A percentile compares a stretch with the other conserved stretches of the same genome.
Evolutionary conservation across 2,797 vertebrate genomes (phyloP).

Genomic region (Lindbergichthys nudifrons): DNA sequence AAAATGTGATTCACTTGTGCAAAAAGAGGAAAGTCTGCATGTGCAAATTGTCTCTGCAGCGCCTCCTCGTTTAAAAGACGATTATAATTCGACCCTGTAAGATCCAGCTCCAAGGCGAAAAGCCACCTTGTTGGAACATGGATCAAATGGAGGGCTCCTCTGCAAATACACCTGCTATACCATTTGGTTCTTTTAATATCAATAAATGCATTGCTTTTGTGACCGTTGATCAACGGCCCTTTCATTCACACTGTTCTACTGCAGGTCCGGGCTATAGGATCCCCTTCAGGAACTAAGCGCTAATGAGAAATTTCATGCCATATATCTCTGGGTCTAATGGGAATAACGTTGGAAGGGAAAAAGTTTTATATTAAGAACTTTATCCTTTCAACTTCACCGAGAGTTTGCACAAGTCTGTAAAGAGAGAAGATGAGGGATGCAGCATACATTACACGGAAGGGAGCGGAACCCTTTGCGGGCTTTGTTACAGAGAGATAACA

Average conservation of each 20-base stretch:
- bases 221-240: constrained; percentile 27
- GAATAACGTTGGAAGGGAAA: constrained; percentile 43
- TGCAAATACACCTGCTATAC: constrained; percentile 23
- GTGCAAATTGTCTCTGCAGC: constrained; percentile 11
- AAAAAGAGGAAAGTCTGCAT: not conserved
- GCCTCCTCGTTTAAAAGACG: constrained; percentile 27
- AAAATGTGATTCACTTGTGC: constrained; percentile 8
- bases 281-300: constrained; percentile 39
- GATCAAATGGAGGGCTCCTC: constrained; percentile 14
- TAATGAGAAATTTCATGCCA: constrained; percentile 65
- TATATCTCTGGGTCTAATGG: constrained; percentile 57
- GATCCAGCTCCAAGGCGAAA: constrained; percentile 16
- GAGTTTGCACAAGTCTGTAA: constrained; percentile 49
- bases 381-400: constrained; percentile 55
- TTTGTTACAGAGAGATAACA: constrained; percentile 42
- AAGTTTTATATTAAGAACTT: constrained; percentile 54
- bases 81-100: constrained; percentile 22
- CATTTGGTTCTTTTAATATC: constrained; percentile 41
- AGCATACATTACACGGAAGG: constrained; percentile 30
- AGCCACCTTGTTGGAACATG: constrained; percentile 40
- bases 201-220: constrained; percentile 45
- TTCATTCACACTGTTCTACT: constrained; percentile 25
- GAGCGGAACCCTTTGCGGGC: constrained; percentile 20
- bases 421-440: constrained; percentile 41
- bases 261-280: constrained; percentile 15